Conservation (phyloP, 1,140 invertebrate genomes). For the Temnothorax longispinosus region DNA sequence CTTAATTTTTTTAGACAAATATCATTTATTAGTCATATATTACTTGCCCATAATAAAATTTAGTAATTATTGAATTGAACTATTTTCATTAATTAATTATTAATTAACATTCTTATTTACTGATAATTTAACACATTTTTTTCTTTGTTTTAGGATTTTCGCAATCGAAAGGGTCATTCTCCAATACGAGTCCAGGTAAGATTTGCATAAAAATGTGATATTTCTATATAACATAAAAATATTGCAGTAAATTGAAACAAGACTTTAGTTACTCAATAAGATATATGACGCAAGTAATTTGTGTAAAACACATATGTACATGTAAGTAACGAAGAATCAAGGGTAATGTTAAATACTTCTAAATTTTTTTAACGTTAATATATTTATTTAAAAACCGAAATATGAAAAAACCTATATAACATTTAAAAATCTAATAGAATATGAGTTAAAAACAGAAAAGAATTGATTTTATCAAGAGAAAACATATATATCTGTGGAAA, state of each 20-base stretch:
- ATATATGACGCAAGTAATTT: not conserved
- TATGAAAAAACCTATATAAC: no score
- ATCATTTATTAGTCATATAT: not conserved
- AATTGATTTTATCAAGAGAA: not conserved
- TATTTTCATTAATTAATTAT: not conserved
- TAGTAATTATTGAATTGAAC: not conserved
- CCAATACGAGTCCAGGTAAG: conserved; percentile 81
- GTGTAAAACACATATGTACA: not conserved
- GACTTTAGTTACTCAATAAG: not conserved
- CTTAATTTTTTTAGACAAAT: not conserved
- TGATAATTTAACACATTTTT: not conserved
- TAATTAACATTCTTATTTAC: not conserved
- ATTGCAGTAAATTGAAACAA: not conserved
- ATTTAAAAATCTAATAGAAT: not conserved
- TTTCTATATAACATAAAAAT: not conserved
- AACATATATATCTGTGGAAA: not conserved
- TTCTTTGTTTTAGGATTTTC: conserved; percentile 81
- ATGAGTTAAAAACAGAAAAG: not conserved
- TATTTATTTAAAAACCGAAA: no score
- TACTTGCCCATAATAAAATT: not conserved
- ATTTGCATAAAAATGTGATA: not conserved
- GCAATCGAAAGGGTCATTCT: conserved; percentile 81
- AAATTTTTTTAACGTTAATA: not conserved
- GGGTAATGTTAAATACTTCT: not conserved
- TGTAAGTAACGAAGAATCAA: not conserved